A percentile compares a stretch with the other conserved stretches of the same genome.
Evolutionary conservation across 2,113 vertebrate genomes (phyloP).

Genomic region (Caretta caretta): DNA sequence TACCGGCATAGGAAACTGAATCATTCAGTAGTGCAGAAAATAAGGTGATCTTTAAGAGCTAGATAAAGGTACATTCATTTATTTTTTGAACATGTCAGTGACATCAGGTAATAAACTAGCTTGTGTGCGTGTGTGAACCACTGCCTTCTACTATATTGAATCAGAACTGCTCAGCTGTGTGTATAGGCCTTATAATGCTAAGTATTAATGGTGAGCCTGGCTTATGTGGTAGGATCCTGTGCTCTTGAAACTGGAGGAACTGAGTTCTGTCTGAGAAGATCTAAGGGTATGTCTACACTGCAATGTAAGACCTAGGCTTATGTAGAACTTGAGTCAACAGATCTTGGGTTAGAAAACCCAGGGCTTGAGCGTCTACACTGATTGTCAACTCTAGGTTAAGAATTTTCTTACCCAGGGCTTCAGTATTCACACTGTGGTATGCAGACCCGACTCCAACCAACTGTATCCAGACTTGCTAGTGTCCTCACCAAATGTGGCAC

Average conservation of each 20-base stretch:
- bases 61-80: slow-evolving; percentile 61
- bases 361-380: background rate
- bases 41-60: slow-evolving; percentile 65
- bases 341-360: background rate
- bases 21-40: slow-evolving; percentile 59
- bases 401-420: background rate
- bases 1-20: slow-evolving; percentile 41
- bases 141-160: background rate
- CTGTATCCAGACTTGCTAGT: background rate
- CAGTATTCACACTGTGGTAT: background rate
- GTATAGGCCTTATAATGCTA: slow-evolving; percentile 50
- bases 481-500: background rate
- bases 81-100: slow-evolving; percentile 44
- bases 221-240: background rate
- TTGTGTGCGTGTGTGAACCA: background rate
- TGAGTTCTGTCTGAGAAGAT: background rate
- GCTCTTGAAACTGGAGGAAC: background rate
- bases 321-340: background rate
- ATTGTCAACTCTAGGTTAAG: background rate
- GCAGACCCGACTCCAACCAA: background rate
- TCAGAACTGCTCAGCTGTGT: slow-evolving; percentile 38
- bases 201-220: background rate
- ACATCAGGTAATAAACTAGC: slow-evolving; percentile 16
- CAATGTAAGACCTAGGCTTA: background rate
- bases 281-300: background rate